Evolutionary conservation across 2,113 vertebrate genomes (phyloP).

Genomic region (Thinocorus orbignyianus): DNA sequence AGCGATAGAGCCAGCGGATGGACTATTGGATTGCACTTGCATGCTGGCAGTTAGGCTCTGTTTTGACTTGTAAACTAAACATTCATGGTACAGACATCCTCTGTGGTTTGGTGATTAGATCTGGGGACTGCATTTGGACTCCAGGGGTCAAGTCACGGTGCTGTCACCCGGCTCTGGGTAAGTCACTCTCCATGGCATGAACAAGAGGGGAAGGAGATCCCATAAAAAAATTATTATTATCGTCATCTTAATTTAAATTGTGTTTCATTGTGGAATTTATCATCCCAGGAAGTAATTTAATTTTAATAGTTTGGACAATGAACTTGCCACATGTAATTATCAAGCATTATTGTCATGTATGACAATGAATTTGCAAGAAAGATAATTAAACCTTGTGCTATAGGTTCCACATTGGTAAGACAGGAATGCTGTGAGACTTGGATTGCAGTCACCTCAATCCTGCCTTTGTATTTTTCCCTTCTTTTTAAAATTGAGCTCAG

Average conservation of each 20-base stretch:
- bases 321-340: background rate
- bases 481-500: background rate
- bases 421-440: background rate
- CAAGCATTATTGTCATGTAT: background rate
- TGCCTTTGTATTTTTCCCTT: background rate
- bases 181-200: background rate
- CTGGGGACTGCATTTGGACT: background rate
- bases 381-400: background rate
- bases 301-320: background rate
- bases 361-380: background rate
- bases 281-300: background rate
- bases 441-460: background rate
- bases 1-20: background rate
- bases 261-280: background rate
- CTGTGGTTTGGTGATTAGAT: conserved; percentile 45
- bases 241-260: background rate
- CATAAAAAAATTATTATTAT: background rate
- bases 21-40: background rate
- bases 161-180: background rate
- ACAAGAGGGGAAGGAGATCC: background rate
- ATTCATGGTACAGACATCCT: conserved; percentile 1
- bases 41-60: conserved; percentile 6
- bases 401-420: background rate
- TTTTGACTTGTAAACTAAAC: conserved; percentile 42
- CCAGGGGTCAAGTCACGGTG: background rate